phyloP scores from a whole-genome alignment of 1,140 invertebrate genomes.

The Mya arenaria region DNA sequence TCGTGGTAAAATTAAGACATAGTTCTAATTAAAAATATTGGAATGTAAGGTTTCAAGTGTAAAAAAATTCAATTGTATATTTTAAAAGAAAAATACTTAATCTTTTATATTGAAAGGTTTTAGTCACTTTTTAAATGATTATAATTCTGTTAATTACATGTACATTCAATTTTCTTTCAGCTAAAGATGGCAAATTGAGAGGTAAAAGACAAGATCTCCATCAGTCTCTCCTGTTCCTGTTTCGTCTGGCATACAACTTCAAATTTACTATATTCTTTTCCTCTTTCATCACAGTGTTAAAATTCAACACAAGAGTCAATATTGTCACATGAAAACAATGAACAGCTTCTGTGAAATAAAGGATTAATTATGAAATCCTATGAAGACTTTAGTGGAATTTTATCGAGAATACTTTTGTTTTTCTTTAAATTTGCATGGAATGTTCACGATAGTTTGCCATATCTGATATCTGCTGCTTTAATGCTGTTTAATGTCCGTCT shows the following conservation, averaged over 20 bases:
- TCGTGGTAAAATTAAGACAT: too few species aligned
- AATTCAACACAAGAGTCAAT: conserved; percentile 16
- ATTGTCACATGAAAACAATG: neutral
- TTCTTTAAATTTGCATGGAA: conserved; percentile 48
- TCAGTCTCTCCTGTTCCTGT: conserved; percentile 23
- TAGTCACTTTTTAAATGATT: neutral
- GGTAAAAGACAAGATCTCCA: neutral
- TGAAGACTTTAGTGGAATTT: neutral
- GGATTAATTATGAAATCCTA: neutral
- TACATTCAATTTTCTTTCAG: neutral
- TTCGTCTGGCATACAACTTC: conserved; percentile 36
- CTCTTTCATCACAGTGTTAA: conserved; percentile 4
- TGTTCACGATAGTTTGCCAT: conserved; percentile 18
- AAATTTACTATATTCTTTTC: conserved; percentile 9
- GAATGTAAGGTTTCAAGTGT: too few species aligned
- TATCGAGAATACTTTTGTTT: conserved; percentile 28
- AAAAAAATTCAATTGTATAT: too few species aligned
- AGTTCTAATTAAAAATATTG: too few species aligned
- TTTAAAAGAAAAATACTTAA: too few species aligned
- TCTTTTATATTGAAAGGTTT: neutral
- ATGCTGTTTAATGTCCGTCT: conserved; percentile 35
- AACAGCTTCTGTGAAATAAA: neutral
- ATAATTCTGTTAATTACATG: neutral
- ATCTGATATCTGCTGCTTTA: conserved; percentile 8
- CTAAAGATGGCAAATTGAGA: neutral